These are phyloP conservation scores for Cephus sareptanus DNA, from an alignment of 2,888 invertebrate species.

Conservation along the genomic window DNA sequence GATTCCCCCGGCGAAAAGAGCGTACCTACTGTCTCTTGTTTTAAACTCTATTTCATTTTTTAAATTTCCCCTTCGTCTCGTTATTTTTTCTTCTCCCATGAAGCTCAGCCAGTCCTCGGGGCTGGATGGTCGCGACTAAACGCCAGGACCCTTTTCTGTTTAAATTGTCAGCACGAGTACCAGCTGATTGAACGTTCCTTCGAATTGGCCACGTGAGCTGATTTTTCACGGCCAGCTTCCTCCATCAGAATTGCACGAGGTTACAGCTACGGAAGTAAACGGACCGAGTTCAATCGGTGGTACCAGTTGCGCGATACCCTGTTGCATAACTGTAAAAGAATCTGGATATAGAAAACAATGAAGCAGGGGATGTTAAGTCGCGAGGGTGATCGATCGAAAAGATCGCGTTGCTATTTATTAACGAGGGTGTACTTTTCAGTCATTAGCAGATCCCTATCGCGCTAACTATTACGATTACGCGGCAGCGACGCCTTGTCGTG, in stretches of 20 bases:
- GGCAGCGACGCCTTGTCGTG: background rate
- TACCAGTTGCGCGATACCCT: background rate
- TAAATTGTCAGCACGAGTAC: background rate
- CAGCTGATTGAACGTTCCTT: background rate
- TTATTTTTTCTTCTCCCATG: background rate
- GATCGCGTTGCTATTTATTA: conserved; percentile 59
- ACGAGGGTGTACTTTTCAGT: conserved; percentile 58
- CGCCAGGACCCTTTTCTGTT: background rate
- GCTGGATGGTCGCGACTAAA: background rate
- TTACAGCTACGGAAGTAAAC: background rate
- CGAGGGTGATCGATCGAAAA: conserved; percentile 11
- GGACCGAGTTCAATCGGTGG: background rate
- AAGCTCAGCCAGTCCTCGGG: background rate
- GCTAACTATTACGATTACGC: conserved; percentile 56
- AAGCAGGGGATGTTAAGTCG: background rate
- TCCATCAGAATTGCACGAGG: background rate
- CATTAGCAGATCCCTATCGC: conserved; percentile 58
- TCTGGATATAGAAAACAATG: background rate
- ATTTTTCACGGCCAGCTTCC: background rate
- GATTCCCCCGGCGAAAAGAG: background rate
- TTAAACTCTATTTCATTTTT: conserved; percentile 12
- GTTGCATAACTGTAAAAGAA: background rate
- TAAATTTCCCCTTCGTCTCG: background rate
- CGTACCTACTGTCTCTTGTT: conserved; percentile 12
- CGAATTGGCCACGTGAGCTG: background rate